A percentile compares a stretch with the other conserved stretches of the same genome.
Evolutionary conservation across 2,113 vertebrate species (phyloP).

Genomic region (Varanus salvator): DNA sequence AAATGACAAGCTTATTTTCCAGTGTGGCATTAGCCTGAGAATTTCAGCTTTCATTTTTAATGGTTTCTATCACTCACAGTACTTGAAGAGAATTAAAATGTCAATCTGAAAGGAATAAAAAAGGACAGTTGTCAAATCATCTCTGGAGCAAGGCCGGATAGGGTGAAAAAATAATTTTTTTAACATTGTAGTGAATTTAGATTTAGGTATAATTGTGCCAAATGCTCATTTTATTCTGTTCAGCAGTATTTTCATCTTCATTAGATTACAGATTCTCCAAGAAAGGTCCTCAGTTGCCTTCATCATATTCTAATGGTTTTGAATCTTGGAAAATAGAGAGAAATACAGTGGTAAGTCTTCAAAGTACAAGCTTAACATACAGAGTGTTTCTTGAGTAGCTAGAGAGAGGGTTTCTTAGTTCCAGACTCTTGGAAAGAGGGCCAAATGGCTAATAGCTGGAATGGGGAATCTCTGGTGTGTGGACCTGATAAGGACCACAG

Average conservation of each 20-base stretch:
- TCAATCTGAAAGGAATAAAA: background rate
- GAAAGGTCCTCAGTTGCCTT: constrained; percentile 51
- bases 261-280: constrained; percentile 71
- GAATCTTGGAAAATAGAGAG: constrained; percentile 68
- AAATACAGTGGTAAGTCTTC: constrained; percentile 70
- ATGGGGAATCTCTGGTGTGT: too few species aligned
- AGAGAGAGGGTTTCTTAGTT: background rate
- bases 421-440: background rate
- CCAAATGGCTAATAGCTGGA: too few species aligned
- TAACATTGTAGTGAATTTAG: background rate
- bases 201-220: background rate
- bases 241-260: constrained; percentile 27
- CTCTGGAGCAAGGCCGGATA: background rate
- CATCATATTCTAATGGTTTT: constrained; percentile 50
- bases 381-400: background rate
- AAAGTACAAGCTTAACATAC: background rate
- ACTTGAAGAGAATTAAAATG: background rate
- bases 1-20: background rate
- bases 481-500: too few species aligned
- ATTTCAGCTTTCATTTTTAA: background rate
- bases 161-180: background rate
- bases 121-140: background rate
- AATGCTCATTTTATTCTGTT: background rate
- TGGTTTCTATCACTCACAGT: background rate
- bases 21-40: background rate